Evolutionary conservation across 2,113 vertebrate species (phyloP).

Genomic region (Merops nubicus): DNA sequence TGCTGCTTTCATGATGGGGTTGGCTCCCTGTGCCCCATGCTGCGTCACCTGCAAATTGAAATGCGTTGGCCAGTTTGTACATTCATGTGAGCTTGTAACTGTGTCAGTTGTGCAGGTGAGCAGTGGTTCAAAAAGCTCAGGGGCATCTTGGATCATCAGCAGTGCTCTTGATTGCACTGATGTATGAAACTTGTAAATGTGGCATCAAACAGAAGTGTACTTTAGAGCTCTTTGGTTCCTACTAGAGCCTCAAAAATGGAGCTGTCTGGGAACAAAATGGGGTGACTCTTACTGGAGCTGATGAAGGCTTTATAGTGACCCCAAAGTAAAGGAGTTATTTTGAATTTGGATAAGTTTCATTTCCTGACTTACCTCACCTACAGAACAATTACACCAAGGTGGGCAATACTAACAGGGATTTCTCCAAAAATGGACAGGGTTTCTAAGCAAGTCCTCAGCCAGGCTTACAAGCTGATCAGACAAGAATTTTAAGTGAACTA

Average conservation of each 20-base stretch:
- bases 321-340: not conserved
- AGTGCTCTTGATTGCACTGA: not conserved
- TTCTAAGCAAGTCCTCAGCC: not conserved
- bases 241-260: not conserved
- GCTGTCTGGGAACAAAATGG: not conserved
- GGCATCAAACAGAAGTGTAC: not conserved
- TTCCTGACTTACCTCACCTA: not conserved
- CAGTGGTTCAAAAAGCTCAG: not conserved
- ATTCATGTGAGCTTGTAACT: constrained; percentile 4
- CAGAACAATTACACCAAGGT: constrained; percentile 11
- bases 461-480: not conserved
- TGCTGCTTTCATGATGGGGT: constrained; percentile 38
- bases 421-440: constrained; percentile 11
- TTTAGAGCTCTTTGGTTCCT: not conserved
- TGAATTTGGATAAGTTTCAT: not conserved
- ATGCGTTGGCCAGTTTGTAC: not conserved
- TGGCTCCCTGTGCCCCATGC: constrained; percentile 12
- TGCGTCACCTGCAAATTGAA: constrained; percentile 15
- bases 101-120: constrained; percentile 49
- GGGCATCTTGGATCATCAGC: not conserved
- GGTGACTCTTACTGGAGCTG: not conserved
- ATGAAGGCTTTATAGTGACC: not conserved
- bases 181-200: not conserved
- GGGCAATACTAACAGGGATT: not conserved
- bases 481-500: not conserved